A percentile compares a stretch with the other conserved stretches of the same genome.
These are phyloP conservation scores for Adelphocoris suturalis DNA, from an alignment of 2,888 invertebrate genomes.

Conservation along the genomic window DNA sequence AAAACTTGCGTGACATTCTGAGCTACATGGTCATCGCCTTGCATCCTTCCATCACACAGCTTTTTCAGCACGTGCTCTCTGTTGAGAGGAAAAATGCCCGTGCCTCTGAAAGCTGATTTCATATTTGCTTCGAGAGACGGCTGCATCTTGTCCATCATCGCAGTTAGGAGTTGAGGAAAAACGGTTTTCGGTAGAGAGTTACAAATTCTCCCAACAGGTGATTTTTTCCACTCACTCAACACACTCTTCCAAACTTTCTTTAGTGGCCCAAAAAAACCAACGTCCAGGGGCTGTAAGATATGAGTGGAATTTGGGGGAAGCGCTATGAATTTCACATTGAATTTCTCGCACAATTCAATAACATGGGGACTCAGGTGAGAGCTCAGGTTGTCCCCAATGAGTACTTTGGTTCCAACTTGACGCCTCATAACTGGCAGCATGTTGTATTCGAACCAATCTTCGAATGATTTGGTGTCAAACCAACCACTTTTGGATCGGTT, in stretches of 20 bases:
- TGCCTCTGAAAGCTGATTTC: conserved; percentile 20
- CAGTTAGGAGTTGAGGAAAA: conserved; percentile 14
- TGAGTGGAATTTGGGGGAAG: conserved; percentile 53
- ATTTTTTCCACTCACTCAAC: neutral
- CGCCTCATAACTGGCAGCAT: no score
- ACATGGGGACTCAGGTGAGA: conserved; percentile 73
- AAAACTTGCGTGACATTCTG: conserved; percentile 36
- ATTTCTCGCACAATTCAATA: neutral
- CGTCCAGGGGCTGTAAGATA: conserved; percentile 45
- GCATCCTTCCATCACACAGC: conserved; percentile 37
- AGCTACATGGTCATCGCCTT: neutral
- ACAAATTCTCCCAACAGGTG: conserved; percentile 43
- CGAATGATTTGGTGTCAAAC: no score
- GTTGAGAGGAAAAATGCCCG: neutral
- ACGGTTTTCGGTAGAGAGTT: neutral
- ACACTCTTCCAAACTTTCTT: neutral
- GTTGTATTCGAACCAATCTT: no score
- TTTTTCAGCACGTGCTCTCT: conserved; percentile 39
- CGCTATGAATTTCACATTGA: neutral
- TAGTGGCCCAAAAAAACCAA: conserved; percentile 20
- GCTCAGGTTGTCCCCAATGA: conserved; percentile 74
- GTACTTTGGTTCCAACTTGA: no score
- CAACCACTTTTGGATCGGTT: no score
- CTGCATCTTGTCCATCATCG: conserved; percentile 27
- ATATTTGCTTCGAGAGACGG: neutral